Conservation (phyloP, 2,113 vertebrate genomes). For the Leiothrix lutea region DNA sequence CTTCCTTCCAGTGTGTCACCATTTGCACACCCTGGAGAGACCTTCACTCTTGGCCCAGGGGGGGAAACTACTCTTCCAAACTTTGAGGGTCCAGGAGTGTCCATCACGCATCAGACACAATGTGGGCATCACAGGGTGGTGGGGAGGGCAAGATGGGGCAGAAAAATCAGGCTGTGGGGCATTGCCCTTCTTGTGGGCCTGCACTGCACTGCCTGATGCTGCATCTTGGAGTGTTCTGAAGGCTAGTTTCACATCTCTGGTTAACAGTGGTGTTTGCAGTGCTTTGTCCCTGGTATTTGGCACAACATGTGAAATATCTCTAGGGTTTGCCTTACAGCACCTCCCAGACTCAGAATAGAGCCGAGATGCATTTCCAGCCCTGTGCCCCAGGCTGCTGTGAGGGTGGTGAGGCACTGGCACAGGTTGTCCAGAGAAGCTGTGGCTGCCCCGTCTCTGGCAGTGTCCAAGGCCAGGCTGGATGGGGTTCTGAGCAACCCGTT, state of each 20-base stretch:
- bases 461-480: no score
- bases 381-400: not conserved
- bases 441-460: not conserved
- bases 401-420: not conserved
- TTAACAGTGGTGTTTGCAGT: not conserved
- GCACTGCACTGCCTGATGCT: not conserved
- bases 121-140: not conserved
- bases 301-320: not conserved
- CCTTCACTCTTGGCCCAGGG: not conserved
- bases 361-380: accelerated
- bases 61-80: not conserved
- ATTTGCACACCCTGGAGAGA: not conserved
- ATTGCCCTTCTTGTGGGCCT: not conserved
- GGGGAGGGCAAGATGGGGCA: not conserved
- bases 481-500: not conserved
- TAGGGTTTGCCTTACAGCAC: not conserved
- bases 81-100: not conserved
- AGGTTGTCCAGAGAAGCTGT: not conserved
- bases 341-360: not conserved
- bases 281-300: not conserved
- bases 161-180: not conserved
- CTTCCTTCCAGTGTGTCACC: not conserved
- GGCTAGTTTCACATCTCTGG: not conserved
- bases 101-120: not conserved
- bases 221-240: not conserved